These are phyloP conservation scores for Drosophila anomelani DNA, from an alignment of 2,888 invertebrate species.

Conservation along the genomic window DNA sequence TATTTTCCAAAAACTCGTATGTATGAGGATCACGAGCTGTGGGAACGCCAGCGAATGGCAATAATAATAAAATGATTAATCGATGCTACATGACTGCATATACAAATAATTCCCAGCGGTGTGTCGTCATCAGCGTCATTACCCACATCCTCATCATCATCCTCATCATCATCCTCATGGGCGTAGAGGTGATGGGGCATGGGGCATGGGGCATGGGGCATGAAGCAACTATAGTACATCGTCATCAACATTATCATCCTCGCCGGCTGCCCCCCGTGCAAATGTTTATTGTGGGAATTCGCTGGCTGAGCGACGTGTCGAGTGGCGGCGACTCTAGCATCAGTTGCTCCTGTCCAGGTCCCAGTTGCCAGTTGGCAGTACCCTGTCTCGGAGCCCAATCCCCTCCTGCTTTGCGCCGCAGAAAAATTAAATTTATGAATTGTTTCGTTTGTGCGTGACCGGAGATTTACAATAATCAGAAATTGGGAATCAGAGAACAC, in stretches of 20 bases:
- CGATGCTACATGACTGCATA: conserved; percentile 80
- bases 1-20: conserved; percentile 38
- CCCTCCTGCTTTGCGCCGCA: conserved; percentile 33
- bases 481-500: conserved; percentile 77
- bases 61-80: conserved; percentile 80
- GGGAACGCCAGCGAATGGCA: conserved; percentile 75
- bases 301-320: conserved; percentile 65
- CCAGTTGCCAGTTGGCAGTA: neutral
- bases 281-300: conserved; percentile 79
- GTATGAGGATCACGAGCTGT: conserved; percentile 71
- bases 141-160: conserved; percentile 50
- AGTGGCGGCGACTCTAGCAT: conserved; percentile 29
- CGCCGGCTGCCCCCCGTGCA: conserved; percentile 61
- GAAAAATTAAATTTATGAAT: conserved; percentile 79
- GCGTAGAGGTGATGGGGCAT: conserved; percentile 1
- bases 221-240: conserved; percentile 32
- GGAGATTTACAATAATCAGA: conserved; percentile 80
- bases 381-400: neutral
- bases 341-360: conserved; percentile 16
- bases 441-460: conserved; percentile 78
- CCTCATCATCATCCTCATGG: conserved; percentile 30
- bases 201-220: neutral
- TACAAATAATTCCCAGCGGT: conserved; percentile 77
- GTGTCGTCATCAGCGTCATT: conserved; percentile 76
- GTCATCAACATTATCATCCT: conserved; percentile 59